Evolutionary conservation across 2,888 invertebrate genomes (phyloP), one percentile per base, ranked within the genome.

Genomic region (Crematogaster levior): DNA sequence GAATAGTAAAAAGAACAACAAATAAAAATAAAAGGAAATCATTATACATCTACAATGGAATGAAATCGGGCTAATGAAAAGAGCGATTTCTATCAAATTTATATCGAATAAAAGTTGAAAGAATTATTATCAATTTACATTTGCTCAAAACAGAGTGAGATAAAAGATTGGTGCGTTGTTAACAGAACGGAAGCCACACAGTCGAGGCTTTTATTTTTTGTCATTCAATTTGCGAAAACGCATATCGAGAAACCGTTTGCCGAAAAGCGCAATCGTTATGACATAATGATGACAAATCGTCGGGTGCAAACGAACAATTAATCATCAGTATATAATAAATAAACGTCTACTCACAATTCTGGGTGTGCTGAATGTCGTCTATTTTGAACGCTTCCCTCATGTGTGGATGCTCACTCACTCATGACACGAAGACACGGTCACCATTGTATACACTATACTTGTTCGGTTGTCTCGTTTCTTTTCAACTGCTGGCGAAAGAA

Each of bases 301-400:
- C 2, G 15, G 10, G 48, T 1, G 43, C 65, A 58, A 48, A 63
- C 48, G 12, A 34, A 70, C 34, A 37, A 72, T 72, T 56, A 40
- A 66, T 58, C n/a, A 9, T 5, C 1, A n/a, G 18, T 27, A 27
- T 40, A 40, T n/a, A n/a, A 72, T 72, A 51, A 70, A 70, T 72
- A 40, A 72, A 40, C 18, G 72, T 27, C n/a, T n/a, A 56, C 56
- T 72, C 72, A 58, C n/a, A 27, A 9, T 7, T 10, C 10, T 34
- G 27, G n/a, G 7, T 40, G n/a, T 0, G 40, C 15, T 40, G n/a
- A n/a, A n/a, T n/a, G n/a, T 7, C 53, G n/a, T 4, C n/a, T 18
- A 65, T 48, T 48, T 48, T 12, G 24, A 24, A 60, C 15, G 6
- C 3, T 56, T 18, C 7, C 7, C 18, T 30, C 9, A 7, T 9